phyloP scores from a whole-genome alignment of 2,113 vertebrate species.

The Chaetodon auriga region DNA sequence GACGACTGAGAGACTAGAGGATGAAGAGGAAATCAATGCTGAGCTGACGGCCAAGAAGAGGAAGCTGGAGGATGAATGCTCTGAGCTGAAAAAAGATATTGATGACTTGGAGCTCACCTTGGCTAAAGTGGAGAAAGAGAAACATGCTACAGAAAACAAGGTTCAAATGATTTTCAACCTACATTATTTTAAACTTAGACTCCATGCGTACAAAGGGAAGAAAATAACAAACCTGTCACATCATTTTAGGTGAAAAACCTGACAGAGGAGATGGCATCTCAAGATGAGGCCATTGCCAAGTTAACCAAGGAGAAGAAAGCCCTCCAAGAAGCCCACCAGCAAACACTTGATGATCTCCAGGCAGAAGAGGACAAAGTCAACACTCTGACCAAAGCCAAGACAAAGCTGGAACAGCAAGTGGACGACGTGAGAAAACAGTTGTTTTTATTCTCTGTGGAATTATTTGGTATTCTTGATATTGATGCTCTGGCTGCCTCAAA shows the following conservation, averaged over 20 bases:
- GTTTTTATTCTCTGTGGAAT: too few relatives aligned
- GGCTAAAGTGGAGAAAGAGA: constrained; percentile 23
- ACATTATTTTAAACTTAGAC: background rate
- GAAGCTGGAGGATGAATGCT: constrained; percentile 14
- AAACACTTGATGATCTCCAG: constrained; percentile 89
- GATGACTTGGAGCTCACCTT: constrained; percentile 19
- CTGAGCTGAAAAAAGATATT: constrained; percentile 12
- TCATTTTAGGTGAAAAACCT: constrained; percentile 78
- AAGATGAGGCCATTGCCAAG: constrained; percentile 87
- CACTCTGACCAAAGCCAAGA: constrained; percentile 84
- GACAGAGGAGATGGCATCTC: constrained; percentile 83
- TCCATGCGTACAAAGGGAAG: background rate
- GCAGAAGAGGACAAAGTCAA: constrained; percentile 90
- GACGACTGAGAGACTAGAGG: constrained; percentile 87
- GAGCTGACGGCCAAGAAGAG: constrained; percentile 88
- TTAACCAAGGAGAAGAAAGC: constrained; percentile 90
- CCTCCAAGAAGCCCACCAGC: constrained; percentile 88
- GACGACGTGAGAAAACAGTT: constrained; percentile 75
- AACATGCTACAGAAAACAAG: constrained; percentile 26
- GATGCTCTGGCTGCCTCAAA: background rate
- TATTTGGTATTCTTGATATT: background rate
- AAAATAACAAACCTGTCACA: background rate
- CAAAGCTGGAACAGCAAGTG: constrained; percentile 84
- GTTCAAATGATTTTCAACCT: background rate
- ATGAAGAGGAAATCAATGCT: constrained; percentile 80